These are phyloP conservation scores for Xiphophorus hellerii DNA, from an alignment of 2,113 vertebrate genomes.

Conservation along the genomic window DNA sequence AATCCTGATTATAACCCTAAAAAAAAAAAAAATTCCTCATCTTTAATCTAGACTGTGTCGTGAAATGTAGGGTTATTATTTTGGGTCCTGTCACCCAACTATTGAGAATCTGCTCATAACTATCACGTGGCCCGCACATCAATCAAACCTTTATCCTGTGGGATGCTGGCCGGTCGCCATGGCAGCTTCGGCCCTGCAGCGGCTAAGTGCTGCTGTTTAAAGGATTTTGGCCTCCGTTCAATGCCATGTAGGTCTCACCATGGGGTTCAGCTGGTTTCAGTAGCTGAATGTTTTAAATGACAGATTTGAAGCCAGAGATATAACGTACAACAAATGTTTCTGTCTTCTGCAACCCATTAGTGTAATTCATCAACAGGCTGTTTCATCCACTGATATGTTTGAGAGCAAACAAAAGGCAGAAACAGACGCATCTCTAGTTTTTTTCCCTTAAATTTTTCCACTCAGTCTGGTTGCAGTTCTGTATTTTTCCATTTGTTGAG, in stretches of 20 bases:
- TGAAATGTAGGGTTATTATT: not conserved
- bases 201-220: not conserved
- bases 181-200: not conserved
- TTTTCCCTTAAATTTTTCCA: not conserved
- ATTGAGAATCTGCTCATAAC: not conserved
- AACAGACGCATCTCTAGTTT: not conserved
- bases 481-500: not conserved
- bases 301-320: not conserved
- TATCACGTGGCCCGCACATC: not conserved
- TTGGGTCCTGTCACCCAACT: not conserved
- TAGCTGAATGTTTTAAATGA: not conserved
- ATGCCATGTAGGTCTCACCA: too few relatives aligned
- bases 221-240: not conserved
- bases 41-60: not conserved
- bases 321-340: not conserved
- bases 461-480: too few relatives aligned
- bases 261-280: not conserved
- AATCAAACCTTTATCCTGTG: not conserved
- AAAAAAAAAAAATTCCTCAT: not conserved
- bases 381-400: not conserved
- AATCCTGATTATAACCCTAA: not conserved
- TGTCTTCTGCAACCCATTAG: not conserved
- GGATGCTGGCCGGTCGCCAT: not conserved
- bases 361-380: not conserved
- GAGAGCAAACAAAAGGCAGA: not conserved